Evolutionary conservation across 2,797 vertebrate species (phyloP), one percentile per base, ranked within the genome.

Genomic region (Lepilemur septentrionalis): DNA sequence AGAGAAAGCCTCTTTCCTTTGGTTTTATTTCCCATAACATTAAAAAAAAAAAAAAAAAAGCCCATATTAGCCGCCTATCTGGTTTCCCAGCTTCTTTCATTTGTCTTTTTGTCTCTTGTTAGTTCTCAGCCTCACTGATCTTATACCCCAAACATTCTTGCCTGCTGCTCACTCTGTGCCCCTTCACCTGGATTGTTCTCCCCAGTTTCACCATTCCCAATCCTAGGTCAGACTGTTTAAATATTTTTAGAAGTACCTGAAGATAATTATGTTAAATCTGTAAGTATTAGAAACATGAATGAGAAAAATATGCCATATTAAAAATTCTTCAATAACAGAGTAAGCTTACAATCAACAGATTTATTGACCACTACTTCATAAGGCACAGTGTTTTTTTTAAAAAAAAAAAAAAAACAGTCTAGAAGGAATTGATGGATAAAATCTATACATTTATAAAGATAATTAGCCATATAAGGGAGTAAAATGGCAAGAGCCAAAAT

Each of bases 61-160:
- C 32, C 4, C 52, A 6, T 52, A 57, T 17, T 72, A 63, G 80
- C 50, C 43, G 78, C 55, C 43, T 92, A 4, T 85, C 82, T 95
- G 35, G 17, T 95, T 95, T 96, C 72, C 43, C 32, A 61, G 12
- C 28, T 92, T 96, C 17, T 89, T 84, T 78, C 69, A 79, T 81
- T 93, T 89, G 93, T 81, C 80, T 69, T 78, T 89, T 92, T 67
- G 35, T 93, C 61, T 86, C 83, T 35, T 69, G 14, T 61, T 88
- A 79, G 67, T 92, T 96, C 35, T 94, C 38, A 11, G 28, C 32
- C 52, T 92, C 91, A 76, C 65, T 84, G 20, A 92, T 90, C 43
- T 75, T 35, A n/a, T 43, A 28, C 20, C 20, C 32, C 12, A 91
- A 20, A 70, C 67, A 28, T 30, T 84, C 83, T 72, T 75, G 50